Base-by-base conservation (phyloP, 2,888 invertebrate species). In the Drosophila anomalata region DNA sequence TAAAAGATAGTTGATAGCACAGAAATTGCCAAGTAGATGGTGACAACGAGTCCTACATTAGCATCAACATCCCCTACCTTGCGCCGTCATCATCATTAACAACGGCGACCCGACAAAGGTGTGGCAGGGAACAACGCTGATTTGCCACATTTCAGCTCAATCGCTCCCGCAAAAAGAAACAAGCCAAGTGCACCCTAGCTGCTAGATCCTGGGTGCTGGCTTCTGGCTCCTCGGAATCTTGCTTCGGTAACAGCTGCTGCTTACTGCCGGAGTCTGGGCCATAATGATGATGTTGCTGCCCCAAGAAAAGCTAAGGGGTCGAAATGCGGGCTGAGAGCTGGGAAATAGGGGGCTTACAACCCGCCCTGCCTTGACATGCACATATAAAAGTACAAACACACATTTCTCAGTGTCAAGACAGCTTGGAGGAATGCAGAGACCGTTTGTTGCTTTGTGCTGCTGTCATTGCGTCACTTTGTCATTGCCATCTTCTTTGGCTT, bases 11-110 rank as follows among this genome's bases (percentile, higher is more conserved):
- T 63, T 52, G 29, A 51, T 46, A 46, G 66, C 36, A 22, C 12
- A 29, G 20, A 53, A 52, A 65, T 39, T 39, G 31, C 29, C 65
- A 67, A 65, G 31, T 33, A 53, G 67, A 47, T 41, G 67, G 39
- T 29, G 53, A 65, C 52, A 65, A 20, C 52, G 22, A 26, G 36
- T 46, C 52, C 44, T 51, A 52, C 46, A 65, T 65, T 46, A 46
- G 17, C 52, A 36, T 46, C 36, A 51, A 29, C 53, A 51, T n/a
- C 51, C 42, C 39, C 55, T 26, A 56, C 56, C 39, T 20, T 20
- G 29, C 41, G 22, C 22, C 53, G 61, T 70, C 69, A 69, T 69
- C 69, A 72, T 72, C 72, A 70, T 72, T 51, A 67, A 69, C 66
- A 68, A 57, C 69, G 57, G 48, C 44, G 56, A 57, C 69, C 24